Evolutionary conservation across 2,797 vertebrate species (phyloP).

Genomic region (Xiphorhynchus erythropygius): DNA sequence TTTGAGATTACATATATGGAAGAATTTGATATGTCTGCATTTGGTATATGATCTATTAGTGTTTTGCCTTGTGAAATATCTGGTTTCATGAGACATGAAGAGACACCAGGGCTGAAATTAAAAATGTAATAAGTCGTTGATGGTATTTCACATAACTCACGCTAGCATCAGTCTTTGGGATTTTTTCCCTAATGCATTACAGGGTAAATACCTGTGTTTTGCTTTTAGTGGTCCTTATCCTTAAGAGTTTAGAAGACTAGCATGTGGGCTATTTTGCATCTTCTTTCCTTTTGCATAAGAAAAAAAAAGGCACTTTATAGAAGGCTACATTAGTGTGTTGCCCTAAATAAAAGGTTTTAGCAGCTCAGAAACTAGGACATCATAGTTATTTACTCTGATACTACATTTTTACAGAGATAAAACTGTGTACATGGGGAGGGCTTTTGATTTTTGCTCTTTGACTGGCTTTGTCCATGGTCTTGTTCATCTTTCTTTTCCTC

Average conservation of each 20-base stretch:
- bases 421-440: neutral
- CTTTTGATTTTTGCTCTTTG: neutral
- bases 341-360: neutral
- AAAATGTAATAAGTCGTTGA: neutral
- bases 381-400: neutral
- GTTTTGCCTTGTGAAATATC: conserved; percentile 1
- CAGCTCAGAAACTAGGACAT: neutral
- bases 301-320: neutral
- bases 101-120: neutral
- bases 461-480: neutral
- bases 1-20: neutral
- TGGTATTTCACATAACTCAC: neutral
- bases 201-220: neutral
- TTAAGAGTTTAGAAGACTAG: neutral
- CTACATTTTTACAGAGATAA: neutral
- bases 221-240: neutral
- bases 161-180: neutral
- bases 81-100: neutral
- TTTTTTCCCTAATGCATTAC: neutral
- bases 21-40: neutral
- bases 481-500: neutral
- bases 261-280: neutral
- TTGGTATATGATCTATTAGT: neutral
- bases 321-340: neutral
- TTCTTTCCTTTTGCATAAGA: neutral